These are phyloP conservation scores for Taenaris catops DNA, from an alignment of 2,888 invertebrate species.

Conservation along the genomic window DNA sequence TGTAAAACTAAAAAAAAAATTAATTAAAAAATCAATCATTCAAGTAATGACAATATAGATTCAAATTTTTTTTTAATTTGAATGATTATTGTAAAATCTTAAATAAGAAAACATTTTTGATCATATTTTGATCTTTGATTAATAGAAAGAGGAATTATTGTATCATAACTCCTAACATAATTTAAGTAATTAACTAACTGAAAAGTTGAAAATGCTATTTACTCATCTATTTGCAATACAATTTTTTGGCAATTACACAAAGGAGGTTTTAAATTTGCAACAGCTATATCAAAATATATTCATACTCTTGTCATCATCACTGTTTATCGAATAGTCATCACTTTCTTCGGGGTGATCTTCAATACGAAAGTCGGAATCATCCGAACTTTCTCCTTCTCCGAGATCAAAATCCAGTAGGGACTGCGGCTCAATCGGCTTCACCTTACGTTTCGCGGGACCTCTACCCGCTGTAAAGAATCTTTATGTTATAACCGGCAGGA, in stretches of 20 bases:
- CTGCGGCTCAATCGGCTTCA: conserved; percentile 88
- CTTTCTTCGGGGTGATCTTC: conserved; percentile 92
- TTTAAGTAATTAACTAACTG: too few species aligned
- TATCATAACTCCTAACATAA: neutral
- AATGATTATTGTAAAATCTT: too few species aligned
- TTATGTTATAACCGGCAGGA: conserved; percentile 9
- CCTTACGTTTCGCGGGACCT: conserved; percentile 89
- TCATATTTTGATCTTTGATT: too few species aligned
- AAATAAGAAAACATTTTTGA: too few species aligned
- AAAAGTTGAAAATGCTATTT: too few species aligned
- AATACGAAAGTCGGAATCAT: conserved; percentile 96
- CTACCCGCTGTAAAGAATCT: conserved; percentile 55
- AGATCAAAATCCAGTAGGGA: conserved; percentile 90
- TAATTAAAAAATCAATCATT: too few species aligned
- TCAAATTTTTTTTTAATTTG: too few species aligned
- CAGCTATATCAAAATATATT: neutral
- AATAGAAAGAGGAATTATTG: neutral
- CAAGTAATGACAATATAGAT: too few species aligned
- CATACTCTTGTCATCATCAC: conserved; percentile 82
- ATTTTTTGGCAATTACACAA: too few species aligned
- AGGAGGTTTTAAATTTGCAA: neutral
- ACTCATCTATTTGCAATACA: too few species aligned
- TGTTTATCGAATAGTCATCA: conserved; percentile 85
- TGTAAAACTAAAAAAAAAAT: too few species aligned
- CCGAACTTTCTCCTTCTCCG: conserved; percentile 94